Conservation (phyloP, 2,888 invertebrate genomes). For the Apocheima hispidaria region DNA sequence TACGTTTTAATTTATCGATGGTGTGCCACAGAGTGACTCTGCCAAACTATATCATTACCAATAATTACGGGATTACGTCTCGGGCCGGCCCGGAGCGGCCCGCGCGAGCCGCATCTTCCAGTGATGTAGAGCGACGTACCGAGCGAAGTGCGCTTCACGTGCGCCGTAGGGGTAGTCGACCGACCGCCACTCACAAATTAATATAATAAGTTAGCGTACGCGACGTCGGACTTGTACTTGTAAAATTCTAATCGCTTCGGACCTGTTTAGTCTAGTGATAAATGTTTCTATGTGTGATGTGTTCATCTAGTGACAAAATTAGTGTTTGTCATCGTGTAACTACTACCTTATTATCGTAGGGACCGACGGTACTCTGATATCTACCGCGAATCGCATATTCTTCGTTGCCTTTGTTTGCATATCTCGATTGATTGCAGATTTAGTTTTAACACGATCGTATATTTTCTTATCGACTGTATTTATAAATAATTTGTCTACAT, state of each 20-base stretch:
- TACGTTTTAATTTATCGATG: conserved; percentile 84
- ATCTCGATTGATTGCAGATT: conserved; percentile 64
- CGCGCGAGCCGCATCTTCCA: conserved; percentile 73
- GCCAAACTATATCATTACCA: conserved; percentile 86
- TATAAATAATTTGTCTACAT: conserved; percentile 47
- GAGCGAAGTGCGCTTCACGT: conserved; percentile 64
- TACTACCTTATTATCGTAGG: conserved; percentile 61
- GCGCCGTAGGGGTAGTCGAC: conserved; percentile 60
- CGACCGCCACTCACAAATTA: conserved; percentile 81
- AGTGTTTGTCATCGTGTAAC: conserved; percentile 72
- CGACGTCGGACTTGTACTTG: conserved; percentile 68
- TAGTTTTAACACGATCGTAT: conserved; percentile 56
- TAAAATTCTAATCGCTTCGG: conserved; percentile 72
- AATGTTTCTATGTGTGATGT: conserved; percentile 83
- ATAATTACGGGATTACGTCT: conserved; percentile 61
- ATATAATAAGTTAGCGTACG: conserved; percentile 75
- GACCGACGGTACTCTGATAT: conserved; percentile 64
- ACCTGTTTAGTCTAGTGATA: conserved; percentile 78
- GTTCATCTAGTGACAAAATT: conserved; percentile 79
- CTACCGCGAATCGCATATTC: conserved; percentile 68
- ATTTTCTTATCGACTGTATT: conserved; percentile 51
- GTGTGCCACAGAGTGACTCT: conserved; percentile 87
- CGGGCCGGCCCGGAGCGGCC: conserved; percentile 8
- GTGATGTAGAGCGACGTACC: conserved; percentile 78
- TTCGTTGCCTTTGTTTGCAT: conserved; percentile 72